Evolutionary conservation across 92 coral and sea anemone species (phyloP).

Genomic region (Porites cylindrica): DNA sequence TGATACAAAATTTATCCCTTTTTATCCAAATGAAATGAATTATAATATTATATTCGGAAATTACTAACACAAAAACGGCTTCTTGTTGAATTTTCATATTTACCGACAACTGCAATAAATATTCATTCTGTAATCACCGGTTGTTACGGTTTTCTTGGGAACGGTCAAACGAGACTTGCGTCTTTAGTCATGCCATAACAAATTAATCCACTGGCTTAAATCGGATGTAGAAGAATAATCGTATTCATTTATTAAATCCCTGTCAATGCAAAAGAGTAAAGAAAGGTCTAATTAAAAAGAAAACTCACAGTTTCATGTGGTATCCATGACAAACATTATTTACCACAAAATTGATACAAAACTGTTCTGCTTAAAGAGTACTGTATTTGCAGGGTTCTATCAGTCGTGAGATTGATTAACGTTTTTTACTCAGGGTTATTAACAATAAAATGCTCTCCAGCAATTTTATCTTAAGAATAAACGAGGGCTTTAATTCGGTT

Average conservation of each 20-base stretch:
- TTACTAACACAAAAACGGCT: neutral
- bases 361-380: too few species aligned
- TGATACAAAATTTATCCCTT: neutral
- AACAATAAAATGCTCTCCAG: too few species aligned
- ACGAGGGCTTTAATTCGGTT: neutral
- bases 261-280: neutral
- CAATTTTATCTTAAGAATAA: too few species aligned
- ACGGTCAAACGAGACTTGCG: neutral
- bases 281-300: neutral
- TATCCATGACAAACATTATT: too few species aligned
- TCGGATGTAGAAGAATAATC: too few species aligned
- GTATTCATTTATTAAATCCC: neutral
- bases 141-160: slow-evolving; percentile 2
- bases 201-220: neutral
- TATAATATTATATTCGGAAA: slow-evolving; percentile 11
- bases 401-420: too few species aligned
- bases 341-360: too few species aligned
- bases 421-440: too few species aligned
- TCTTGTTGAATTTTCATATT: slow-evolving; percentile 19
- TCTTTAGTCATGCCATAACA: neutral
- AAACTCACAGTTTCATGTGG: too few species aligned
- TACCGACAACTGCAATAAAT: slow-evolving; percentile 11
- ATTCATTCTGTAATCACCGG: slow-evolving; percentile 10
- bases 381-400: too few species aligned
- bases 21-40: neutral